These are phyloP conservation scores for Apotomis turbidana DNA, from an alignment of 2,888 invertebrate genomes.

Conservation along the genomic window DNA sequence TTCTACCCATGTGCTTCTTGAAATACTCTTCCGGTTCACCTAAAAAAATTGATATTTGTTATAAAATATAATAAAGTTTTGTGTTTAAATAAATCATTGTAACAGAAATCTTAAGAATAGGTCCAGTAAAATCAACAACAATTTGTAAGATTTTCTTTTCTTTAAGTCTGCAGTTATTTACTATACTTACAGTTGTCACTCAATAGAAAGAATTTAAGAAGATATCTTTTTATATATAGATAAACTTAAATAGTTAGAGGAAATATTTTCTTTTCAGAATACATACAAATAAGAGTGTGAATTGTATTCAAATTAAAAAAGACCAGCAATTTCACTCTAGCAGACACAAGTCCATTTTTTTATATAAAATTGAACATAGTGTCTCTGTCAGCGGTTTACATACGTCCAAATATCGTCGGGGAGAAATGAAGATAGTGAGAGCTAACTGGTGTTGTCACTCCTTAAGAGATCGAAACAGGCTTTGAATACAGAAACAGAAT, in stretches of 20 bases:
- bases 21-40: slow-evolving; percentile 52
- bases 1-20: slow-evolving; percentile 50
- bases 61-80: too few relatives aligned
- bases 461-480: slow-evolving; percentile 10
- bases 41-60: slow-evolving; percentile 42
- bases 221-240: background rate
- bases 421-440: slow-evolving; percentile 6
- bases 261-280: background rate
- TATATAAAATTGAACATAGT: slow-evolving; percentile 14
- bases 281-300: background rate
- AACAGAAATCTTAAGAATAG: background rate
- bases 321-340: slow-evolving; percentile 38
- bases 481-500: background rate
- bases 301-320: slow-evolving; percentile 26
- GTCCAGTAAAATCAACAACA: background rate
- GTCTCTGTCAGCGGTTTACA: slow-evolving; percentile 7
- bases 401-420: slow-evolving; percentile 1
- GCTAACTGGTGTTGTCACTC: slow-evolving; percentile 9
- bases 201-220: background rate
- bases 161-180: background rate
- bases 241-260: background rate
- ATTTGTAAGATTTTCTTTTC: too few relatives aligned
- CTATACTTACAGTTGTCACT: background rate
- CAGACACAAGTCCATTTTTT: slow-evolving; percentile 10
- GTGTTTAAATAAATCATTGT: background rate